Evolutionary conservation across 2,888 invertebrate genomes (phyloP).

Genomic region (Anarsia innoxiella): DNA sequence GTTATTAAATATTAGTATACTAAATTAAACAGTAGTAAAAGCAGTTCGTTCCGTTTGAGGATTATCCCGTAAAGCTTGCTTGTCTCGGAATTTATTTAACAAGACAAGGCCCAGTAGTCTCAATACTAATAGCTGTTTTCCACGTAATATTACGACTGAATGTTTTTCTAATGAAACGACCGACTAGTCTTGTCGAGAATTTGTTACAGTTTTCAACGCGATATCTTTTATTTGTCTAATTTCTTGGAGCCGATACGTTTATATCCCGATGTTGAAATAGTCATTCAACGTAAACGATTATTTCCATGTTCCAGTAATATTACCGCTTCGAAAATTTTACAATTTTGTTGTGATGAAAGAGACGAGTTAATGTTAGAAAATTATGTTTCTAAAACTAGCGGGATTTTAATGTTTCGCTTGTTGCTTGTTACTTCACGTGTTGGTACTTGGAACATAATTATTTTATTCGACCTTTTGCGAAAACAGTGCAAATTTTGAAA

Average conservation of each 20-base stretch:
- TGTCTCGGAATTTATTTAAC: constrained; percentile 11
- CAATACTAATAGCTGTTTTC: constrained; percentile 20
- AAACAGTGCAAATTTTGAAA: no score
- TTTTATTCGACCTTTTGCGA: no score
- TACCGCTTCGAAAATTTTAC: no score
- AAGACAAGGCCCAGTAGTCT: constrained; percentile 11
- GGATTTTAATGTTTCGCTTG: no score
- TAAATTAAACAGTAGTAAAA: no score
- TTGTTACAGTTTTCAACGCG: constrained; percentile 18
- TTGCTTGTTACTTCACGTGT: no score
- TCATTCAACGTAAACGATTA: constrained; percentile 18
- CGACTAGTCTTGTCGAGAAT: constrained; percentile 20
- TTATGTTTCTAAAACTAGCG: no score
- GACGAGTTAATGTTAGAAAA: no score
- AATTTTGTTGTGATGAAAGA: no score
- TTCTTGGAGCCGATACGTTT: constrained; percentile 7
- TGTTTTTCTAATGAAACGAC: constrained; percentile 25
- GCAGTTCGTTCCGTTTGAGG: neutral
- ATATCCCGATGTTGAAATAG: constrained; percentile 16
- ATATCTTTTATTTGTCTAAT: constrained; percentile 14
- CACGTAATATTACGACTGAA: constrained; percentile 19
- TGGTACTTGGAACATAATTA: no score
- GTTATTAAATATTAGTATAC: no score
- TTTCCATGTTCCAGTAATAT: no score
- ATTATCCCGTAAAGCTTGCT: neutral